These are phyloP conservation scores for Caenorhabditis inopinata DNA, from an alignment of 1,140 invertebrate species.

Conservation along the genomic window DNA sequence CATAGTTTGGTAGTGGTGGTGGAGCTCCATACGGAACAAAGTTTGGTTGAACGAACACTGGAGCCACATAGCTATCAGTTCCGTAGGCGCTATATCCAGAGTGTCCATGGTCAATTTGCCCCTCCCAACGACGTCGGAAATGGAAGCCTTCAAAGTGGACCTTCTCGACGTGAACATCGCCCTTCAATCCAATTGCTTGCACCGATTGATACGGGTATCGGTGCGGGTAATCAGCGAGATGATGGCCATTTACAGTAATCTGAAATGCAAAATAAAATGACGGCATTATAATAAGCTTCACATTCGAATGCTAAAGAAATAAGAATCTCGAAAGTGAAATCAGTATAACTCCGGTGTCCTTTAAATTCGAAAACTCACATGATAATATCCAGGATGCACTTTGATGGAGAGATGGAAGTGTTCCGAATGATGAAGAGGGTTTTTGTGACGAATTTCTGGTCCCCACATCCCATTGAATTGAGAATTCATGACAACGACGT, in stretches of 20 bases:
- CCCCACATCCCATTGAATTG: constrained; percentile 36
- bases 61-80: constrained; percentile 38
- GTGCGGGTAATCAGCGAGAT: constrained; percentile 42
- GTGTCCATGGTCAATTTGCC: constrained; percentile 36
- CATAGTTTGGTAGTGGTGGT: constrained; percentile 10
- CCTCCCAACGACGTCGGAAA: constrained; percentile 39
- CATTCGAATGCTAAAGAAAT: too few relatives aligned
- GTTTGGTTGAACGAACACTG: constrained; percentile 19
- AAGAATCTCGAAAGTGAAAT: too few relatives aligned
- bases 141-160: constrained; percentile 45
- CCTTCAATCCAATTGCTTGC: constrained; percentile 41
- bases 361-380: constrained; percentile 26
- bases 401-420: constrained; percentile 42
- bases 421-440: constrained; percentile 38
- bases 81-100: constrained; percentile 40
- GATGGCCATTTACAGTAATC: constrained; percentile 40
- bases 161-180: constrained; percentile 33
- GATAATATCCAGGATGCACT: not conserved
- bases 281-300: too few relatives aligned
- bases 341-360: too few relatives aligned
- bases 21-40: constrained; percentile 7
- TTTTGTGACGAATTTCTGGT: constrained; percentile 36
- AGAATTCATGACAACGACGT: constrained; percentile 43
- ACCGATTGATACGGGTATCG: constrained; percentile 31
- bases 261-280: too few relatives aligned